Base-by-base conservation (phyloP, 2,888 invertebrate species). In the Apotomis turbidana region DNA sequence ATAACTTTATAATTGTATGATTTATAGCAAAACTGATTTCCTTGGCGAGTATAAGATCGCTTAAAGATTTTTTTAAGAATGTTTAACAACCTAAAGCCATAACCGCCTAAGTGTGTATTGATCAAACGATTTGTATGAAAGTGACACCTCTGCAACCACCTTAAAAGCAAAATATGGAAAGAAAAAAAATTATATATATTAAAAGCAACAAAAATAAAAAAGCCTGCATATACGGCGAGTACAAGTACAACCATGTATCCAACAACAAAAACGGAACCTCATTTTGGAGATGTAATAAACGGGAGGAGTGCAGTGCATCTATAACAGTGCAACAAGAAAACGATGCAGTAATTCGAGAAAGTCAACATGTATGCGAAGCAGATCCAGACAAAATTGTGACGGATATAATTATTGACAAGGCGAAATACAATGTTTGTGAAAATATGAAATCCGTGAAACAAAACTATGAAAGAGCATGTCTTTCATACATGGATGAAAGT, bases 401-500 rank as follows among this genome's bases (percentile, higher is more conserved):
- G 41, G 66, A 71, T 27, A 38, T 71, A 15, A 59, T 60, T 59
- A 38, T 66, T 52, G 54, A 60, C 44, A 64, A 64, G 52, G 64
- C 54, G 4, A 71, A 71, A 44, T 5, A 64, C 1, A 63, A 58
- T 36, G 44, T 70, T 36, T 70, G 70, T 62, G n/a, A 64, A 64
- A 70, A 70, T 59, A 64, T 70, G 70, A 52, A 51, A 71, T 55
- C 70, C 46, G 63, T 70, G 49, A 70, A 70, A 57, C 46, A 51
- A 59, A 59, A 51, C 41, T 70, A 51, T 51, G 63, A 70, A 63
- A 70, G 49, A 63, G 36, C 57, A 51, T 38, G 44, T 36, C 46
- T 69, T 13, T 46, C 54, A 57, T 46, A 57, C 57, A 38, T 69
- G 27, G 44, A 55, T 55, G 62, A 69, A 69, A 58, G 38, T 38